Conservation (phyloP, 2,113 vertebrate species). For the Dendrocopos noguchii region DNA sequence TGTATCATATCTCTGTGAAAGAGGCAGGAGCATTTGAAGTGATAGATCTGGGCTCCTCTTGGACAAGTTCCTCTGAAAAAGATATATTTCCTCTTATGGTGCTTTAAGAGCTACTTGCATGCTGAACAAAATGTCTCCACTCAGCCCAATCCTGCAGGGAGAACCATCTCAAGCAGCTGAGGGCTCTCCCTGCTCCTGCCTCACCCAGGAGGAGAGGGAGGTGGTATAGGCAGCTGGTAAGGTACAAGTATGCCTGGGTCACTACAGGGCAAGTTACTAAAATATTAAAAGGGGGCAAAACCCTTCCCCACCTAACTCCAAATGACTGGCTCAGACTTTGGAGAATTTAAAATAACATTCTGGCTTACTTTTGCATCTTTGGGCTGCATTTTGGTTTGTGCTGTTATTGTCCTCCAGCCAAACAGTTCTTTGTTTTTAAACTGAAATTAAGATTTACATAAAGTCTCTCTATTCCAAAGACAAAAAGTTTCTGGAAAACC, state of each 20-base stretch:
- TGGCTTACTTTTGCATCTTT: background rate
- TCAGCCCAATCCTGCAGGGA: background rate
- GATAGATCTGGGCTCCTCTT: background rate
- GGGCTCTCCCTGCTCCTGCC: background rate
- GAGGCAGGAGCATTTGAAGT: background rate
- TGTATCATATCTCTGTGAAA: rapidly evolving
- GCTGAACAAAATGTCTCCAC: background rate
- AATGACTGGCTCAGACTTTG: background rate
- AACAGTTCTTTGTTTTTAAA: background rate
- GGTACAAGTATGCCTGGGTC: background rate
- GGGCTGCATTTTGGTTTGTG: background rate
- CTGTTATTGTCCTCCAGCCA: background rate
- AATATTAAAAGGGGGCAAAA: background rate
- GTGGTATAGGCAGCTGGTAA: background rate
- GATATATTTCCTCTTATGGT: background rate
- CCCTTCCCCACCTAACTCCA: background rate
- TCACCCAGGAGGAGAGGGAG: background rate
- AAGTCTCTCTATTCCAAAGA: background rate
- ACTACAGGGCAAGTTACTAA: background rate
- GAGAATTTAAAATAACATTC: background rate
- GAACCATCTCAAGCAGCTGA: background rate
- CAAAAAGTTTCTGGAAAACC: background rate
- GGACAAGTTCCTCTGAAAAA: background rate
- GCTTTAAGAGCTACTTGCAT: background rate
- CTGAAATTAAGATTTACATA: background rate